Evolutionary conservation across 2,888 invertebrate genomes (phyloP).

Genomic region (Ormyrus pomaceus): DNA sequence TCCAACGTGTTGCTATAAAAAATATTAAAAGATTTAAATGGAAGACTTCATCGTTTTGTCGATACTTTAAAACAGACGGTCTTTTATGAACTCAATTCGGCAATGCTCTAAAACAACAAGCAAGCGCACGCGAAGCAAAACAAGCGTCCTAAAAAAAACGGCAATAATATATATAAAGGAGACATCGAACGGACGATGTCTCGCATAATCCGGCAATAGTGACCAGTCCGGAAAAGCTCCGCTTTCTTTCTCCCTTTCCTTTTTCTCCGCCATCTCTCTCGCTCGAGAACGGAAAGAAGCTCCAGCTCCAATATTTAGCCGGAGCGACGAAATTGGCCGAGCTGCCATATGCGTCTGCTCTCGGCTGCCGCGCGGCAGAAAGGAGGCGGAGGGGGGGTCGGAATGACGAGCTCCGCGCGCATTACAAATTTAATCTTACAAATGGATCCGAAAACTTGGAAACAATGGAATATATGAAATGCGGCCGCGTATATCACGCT

Average conservation of each 20-base stretch:
- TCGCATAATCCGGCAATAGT: conserved; percentile 52
- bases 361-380: conserved; percentile 59
- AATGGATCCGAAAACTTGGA: conserved; percentile 80
- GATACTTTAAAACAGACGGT: no score
- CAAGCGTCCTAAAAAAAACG: background rate
- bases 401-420: conserved; percentile 65
- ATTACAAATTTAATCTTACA: conserved; percentile 85
- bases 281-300: background rate
- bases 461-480: conserved; percentile 76
- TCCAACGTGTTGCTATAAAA: no score
- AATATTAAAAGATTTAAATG: no score
- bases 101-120: background rate
- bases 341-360: conserved; percentile 73
- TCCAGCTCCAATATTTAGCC: conserved; percentile 31
- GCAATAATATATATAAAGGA: conserved; percentile 30
- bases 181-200: conserved; percentile 52
- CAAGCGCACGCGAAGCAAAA: background rate
- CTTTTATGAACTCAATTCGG: no score
- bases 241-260: conserved; percentile 6
- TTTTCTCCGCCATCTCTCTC: background rate
- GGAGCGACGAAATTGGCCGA: conserved; percentile 69
- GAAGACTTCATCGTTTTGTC: no score
- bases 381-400: conserved; percentile 37
- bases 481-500: conserved; percentile 73
- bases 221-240: conserved; percentile 19